phyloP scores from a whole-genome alignment of 2,113 vertebrate genomes.

The Emberiza fucata region DNA sequence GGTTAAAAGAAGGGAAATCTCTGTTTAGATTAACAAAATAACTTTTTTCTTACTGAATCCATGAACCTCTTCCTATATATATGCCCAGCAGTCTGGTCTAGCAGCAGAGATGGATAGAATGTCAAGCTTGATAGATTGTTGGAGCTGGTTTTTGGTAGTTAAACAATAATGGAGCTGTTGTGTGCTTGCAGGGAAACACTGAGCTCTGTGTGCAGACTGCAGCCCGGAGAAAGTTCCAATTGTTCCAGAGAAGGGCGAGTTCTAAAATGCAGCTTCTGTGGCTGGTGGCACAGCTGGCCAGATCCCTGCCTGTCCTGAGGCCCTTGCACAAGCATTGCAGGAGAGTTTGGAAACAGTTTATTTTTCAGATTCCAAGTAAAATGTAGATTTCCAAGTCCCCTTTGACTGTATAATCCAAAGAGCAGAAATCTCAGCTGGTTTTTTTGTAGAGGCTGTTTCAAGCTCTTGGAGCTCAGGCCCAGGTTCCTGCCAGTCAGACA shows the following conservation, averaged over 20 bases:
- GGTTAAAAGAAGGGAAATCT: not conserved
- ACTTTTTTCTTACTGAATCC: not conserved
- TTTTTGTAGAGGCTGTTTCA: not conserved
- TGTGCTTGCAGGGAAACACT: constrained; percentile 57
- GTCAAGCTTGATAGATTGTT: constrained; percentile 59
- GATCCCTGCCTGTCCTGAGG: not conserved
- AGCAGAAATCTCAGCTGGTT: not conserved
- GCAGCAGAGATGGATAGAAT: constrained; percentile 32
- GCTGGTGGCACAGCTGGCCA: constrained; percentile 55
- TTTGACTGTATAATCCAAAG: not conserved
- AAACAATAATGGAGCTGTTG: constrained; percentile 69
- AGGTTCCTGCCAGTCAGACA: not conserved
- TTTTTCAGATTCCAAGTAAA: constrained; percentile 41
- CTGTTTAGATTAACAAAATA: constrained; percentile 3
- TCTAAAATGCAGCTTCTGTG: constrained; percentile 58
- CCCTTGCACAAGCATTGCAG: constrained; percentile 38
- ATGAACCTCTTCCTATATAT: not conserved
- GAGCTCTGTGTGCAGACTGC: constrained; percentile 60
- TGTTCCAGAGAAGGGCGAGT: constrained; percentile 30
- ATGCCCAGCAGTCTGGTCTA: not conserved
- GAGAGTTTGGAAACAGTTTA: constrained; percentile 64
- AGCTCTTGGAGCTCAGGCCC: not conserved
- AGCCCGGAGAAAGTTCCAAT: constrained; percentile 58
- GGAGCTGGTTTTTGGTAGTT: constrained; percentile 63
- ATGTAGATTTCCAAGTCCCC: not conserved